Percentiles rank a stretch among this genome's conserved stretches.
These are phyloP conservation scores for Anadara kagoshimensis DNA, from an alignment of 1,140 invertebrate species.

Conservation along the genomic window DNA sequence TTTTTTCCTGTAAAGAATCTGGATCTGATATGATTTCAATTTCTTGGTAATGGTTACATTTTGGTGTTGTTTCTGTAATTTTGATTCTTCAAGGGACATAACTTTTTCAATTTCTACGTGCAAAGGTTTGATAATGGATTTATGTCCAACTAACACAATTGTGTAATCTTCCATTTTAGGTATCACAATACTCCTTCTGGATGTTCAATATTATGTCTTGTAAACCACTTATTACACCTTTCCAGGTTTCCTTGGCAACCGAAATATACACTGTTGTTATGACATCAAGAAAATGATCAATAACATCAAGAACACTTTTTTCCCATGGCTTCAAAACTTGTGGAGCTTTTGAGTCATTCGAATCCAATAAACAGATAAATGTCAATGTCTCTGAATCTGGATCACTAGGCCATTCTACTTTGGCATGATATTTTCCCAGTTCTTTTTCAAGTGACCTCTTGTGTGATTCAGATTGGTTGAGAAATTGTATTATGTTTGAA, in stretches of 20 bases:
- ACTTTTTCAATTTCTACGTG: neutral
- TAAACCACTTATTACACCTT: neutral
- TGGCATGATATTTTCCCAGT: conserved; percentile 1
- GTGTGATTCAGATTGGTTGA: neutral
- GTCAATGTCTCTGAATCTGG: neutral
- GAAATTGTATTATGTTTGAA: conserved; percentile 1
- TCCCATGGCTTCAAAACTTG: conserved; percentile 10
- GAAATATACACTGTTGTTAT: conserved; percentile 4
- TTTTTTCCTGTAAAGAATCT: conserved; percentile 14
- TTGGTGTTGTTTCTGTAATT: neutral
- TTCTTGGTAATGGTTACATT: conserved; percentile 2
- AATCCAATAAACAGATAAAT: neutral
- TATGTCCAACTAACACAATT: conserved; percentile 18
- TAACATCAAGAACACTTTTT: neutral
- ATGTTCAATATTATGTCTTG: conserved; percentile 17
- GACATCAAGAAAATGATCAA: neutral
- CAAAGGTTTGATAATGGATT: neutral
- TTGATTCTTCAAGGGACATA: neutral
- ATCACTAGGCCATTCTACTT: conserved; percentile 17
- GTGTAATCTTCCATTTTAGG: conserved; percentile 1
- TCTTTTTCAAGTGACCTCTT: conserved; percentile 12
- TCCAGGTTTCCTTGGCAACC: conserved; percentile 6
- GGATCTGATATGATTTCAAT: conserved; percentile 15
- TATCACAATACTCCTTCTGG: conserved; percentile 25
- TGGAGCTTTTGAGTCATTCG: neutral